Percentiles rank a stretch among this genome's conserved stretches.
Evolutionary conservation across 1,140 invertebrate genomes (phyloP).

Genomic region (Leptinotarsa undecemlineata): DNA sequence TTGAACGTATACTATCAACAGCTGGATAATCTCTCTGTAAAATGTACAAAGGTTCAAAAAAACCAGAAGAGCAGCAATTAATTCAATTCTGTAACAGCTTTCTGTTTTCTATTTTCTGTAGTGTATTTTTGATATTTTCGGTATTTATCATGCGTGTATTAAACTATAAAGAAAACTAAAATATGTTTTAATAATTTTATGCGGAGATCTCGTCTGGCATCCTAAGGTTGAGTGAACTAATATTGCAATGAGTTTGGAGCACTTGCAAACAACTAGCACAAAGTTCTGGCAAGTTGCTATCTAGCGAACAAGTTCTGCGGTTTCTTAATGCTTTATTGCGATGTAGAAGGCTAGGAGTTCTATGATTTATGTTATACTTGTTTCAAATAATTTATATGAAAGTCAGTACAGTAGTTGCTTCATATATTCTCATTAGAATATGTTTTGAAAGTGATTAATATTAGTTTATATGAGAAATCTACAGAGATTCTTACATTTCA

Average conservation of each 20-base stretch:
- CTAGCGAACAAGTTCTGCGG: slow-evolving; percentile 31
- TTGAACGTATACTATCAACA: too few species aligned
- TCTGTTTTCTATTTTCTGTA: too few species aligned
- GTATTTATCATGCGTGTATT: background rate
- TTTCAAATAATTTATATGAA: slow-evolving; percentile 3
- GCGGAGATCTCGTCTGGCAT: slow-evolving; percentile 7
- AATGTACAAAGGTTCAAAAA: too few species aligned
- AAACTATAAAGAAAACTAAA: too few species aligned
- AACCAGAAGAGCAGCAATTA: too few species aligned
- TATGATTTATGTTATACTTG: slow-evolving; percentile 32
- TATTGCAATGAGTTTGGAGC: slow-evolving; percentile 43
- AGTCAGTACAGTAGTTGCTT: background rate
- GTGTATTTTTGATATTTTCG: background rate
- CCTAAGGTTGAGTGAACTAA: slow-evolving; percentile 43
- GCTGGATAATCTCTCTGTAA: too few species aligned
- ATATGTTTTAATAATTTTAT: background rate
- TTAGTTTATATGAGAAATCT: too few species aligned
- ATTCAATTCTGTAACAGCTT: too few species aligned
- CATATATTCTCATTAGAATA: background rate
- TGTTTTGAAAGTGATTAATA: background rate
- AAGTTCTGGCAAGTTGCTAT: slow-evolving; percentile 39
- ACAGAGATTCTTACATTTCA: too few species aligned
- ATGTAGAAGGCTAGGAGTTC: slow-evolving; percentile 30
- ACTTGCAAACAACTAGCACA: slow-evolving; percentile 44
- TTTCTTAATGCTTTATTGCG: slow-evolving; percentile 33